These are phyloP conservation scores for Drosophila paramelanica DNA, from an alignment of 2,888 invertebrate species.

Conservation along the genomic window DNA sequence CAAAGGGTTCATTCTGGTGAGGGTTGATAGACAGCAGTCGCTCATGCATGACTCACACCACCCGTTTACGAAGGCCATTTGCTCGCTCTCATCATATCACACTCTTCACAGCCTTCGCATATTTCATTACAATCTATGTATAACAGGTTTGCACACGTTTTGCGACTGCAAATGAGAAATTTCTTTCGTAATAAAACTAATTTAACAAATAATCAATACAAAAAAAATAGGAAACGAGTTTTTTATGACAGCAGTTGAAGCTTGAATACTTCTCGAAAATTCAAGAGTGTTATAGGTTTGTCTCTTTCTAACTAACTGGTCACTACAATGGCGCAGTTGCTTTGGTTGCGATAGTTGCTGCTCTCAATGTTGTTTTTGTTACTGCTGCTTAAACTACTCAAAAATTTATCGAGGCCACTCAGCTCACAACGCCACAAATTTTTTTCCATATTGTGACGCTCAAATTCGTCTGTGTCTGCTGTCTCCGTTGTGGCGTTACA, in stretches of 20 bases:
- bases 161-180: conserved; percentile 85
- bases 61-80: conserved; percentile 67
- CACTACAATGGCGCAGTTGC: conserved; percentile 58
- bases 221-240: conserved; percentile 43
- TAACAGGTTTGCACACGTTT: conserved; percentile 65
- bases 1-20: conserved; percentile 64
- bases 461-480: conserved; percentile 62
- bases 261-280: conserved; percentile 39
- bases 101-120: conserved; percentile 74
- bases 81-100: conserved; percentile 63
- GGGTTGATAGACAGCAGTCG: conserved; percentile 57
- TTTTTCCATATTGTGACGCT: conserved; percentile 75
- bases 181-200: conserved; percentile 83
- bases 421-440: conserved; percentile 86
- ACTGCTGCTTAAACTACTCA: conserved; percentile 86
- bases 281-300: conserved; percentile 44
- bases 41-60: conserved; percentile 64
- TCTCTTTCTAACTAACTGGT: conserved; percentile 64
- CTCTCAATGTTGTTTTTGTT: conserved; percentile 43
- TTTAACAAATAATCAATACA: conserved; percentile 57
- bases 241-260: conserved; percentile 33
- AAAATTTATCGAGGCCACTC: conserved; percentile 87
- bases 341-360: conserved; percentile 44
- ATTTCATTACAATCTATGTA: conserved; percentile 71
- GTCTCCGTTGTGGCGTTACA: conserved; percentile 38